Base-by-base conservation (phyloP, 2,888 invertebrate species). In the Ditylenchus weischeri region DNA sequence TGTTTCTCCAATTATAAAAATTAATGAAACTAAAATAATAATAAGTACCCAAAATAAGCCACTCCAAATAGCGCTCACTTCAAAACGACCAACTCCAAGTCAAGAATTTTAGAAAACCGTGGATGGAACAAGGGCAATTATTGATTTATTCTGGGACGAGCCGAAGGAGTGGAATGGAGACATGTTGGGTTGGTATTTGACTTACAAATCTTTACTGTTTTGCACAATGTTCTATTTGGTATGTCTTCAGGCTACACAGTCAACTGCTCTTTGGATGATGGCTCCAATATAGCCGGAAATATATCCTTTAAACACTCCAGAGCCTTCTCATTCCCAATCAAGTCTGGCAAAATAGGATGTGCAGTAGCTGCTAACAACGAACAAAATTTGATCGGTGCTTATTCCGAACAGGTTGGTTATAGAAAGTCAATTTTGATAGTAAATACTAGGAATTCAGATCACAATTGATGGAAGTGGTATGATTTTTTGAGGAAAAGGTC, bases 121-220 rank as follows among this genome's bases (percentile, higher is more conserved):
- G 0, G 81, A 81, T 57, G 81, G 81, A 35, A 75, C 81, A 6
- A 70, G 81, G 13, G 81, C 81, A 0, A 75, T 82, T 13, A 81
- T 81, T 29, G 78, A 79, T 47, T 74, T 82, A 49, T 82, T 81
- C 69, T 81, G 81, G 81, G 70, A 74, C 35, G 75, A 76, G 21
- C 81, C 81, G 4, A 62, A 57, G 0, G 78, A 79, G 58, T 82
- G 81, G 81, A 81, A 81, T 66, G 81, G 81, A 68, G 57, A 77
- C 72, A 23, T 77, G 77, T 70, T 78, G 67, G 72, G 70, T 23
- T 43, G 8, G 43, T 13, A 15, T 43, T 15, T 43, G 43, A 43
- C 43, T 15, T 43, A 2, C 8, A 43, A 43, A 43, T 13, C 13
- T 43, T 43, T 38, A 38, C 11, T n/a, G n/a, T n/a, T n/a, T n/a